Evolutionary conservation across 1,140 invertebrate species (phyloP).

Genomic region (Apis dorsata): DNA sequence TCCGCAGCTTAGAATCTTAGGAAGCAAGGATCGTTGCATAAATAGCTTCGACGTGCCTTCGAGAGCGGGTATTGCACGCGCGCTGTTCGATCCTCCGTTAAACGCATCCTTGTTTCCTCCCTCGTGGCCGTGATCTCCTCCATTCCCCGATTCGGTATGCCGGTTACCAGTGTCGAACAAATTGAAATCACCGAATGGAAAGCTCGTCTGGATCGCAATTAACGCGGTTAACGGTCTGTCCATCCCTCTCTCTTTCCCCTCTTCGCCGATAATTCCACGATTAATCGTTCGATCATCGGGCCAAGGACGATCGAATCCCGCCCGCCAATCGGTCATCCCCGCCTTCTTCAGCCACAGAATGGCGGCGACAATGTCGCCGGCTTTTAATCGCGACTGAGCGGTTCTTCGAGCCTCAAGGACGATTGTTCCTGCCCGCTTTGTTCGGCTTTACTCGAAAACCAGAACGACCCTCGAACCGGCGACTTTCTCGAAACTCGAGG

Average conservation of each 20-base stretch:
- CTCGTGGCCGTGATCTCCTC: not conserved
- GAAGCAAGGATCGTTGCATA: not conserved
- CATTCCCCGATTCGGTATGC: constrained; percentile 16
- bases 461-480: constrained; percentile 23
- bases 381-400: constrained; percentile 23
- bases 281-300: constrained; percentile 27
- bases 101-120: constrained; percentile 2
- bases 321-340: not conserved
- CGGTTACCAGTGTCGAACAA: constrained; percentile 42
- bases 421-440: constrained; percentile 5
- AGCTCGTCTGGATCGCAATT: constrained; percentile 58
- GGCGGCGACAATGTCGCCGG: not conserved
- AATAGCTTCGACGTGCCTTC: constrained; percentile 16
- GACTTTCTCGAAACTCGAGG: constrained; percentile 22
- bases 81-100: too few species aligned
- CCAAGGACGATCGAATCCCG: constrained; percentile 19
- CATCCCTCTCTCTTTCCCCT: not conserved
- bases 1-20: not conserved
- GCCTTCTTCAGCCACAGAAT: not conserved
- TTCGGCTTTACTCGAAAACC: constrained; percentile 11
- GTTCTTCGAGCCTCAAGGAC: constrained; percentile 27
- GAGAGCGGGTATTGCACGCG: not conserved
- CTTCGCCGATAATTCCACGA: too few species aligned
- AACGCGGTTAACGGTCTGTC: constrained; percentile 54
- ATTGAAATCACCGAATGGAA: constrained; percentile 62